Evolutionary conservation across 2,888 invertebrate species (phyloP), one percentile per base, ranked within the genome.

Genomic region (Nesidiocoris tenuis): DNA sequence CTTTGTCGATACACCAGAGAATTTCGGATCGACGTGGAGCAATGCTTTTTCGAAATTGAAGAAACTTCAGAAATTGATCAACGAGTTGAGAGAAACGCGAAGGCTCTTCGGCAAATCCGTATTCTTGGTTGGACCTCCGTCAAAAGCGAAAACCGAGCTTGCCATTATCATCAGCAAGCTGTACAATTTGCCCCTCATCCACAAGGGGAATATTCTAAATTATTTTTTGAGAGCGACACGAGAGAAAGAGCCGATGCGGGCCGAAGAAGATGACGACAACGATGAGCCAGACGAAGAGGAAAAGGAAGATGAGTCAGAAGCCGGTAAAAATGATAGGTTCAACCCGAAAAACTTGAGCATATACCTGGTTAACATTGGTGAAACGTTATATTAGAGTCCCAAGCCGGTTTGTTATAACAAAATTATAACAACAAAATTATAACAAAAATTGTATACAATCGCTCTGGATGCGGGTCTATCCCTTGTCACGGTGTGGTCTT

Each of bases 81-180:
- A 54, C 21, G 68, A 75, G 54, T 18, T 75, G 61, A 67, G 65
- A 39, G 56, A 75, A 17, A 55, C 25, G 3, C 19, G 75, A 12
- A 59, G 61, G 61, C 75, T 75, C 25, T 64, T 39, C 12, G 75
- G 63, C 17, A 63, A 59, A 24, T 68, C 75, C 12, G 24, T 75
- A 0, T 25, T 67, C 18, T 56, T 75, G 0, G 61, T 75, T 16
- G 75, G 75, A 19, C 75, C 75, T n/a, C 68, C 75, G n/a, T 75
- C 75, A n/a, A 68, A 63, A 75, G 65, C 65, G 0, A 75, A 75
- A 39, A 23, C 61, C 5, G 75, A 75, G 23, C 21, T 70, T 12
- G 75, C 68, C 1, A 61, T 68, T 17, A 67, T 75, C 3, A 61
- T 75, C 1, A 75, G 75, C 25, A 75, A 75, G 55, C 21, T 75